These are phyloP conservation scores for Drusus annulatus DNA, from an alignment of 1,140 invertebrate genomes.

Conservation along the genomic window DNA sequence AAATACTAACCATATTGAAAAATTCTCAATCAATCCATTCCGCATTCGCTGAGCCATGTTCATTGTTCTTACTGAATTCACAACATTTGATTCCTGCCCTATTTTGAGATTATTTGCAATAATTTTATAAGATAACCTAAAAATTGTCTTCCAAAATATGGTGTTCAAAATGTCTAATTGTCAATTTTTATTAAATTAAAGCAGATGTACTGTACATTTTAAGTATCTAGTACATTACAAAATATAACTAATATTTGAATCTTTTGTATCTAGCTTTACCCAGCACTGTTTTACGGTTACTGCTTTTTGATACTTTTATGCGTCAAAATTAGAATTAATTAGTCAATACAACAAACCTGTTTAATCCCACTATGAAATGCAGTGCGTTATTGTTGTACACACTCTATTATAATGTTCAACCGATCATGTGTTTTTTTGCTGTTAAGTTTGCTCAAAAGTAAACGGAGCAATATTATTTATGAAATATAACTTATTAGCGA, in stretches of 20 bases:
- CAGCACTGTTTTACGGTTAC: not conserved
- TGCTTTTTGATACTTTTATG: slow-evolving; percentile 3
- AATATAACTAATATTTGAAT: not conserved
- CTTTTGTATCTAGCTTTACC: too few relatives aligned
- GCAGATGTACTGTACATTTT: not conserved
- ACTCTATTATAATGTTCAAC: not conserved
- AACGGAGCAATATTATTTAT: slow-evolving; percentile 34
- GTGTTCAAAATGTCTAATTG: not conserved
- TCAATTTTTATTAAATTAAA: not conserved
- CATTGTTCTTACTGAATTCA: too few relatives aligned
- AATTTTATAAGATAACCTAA: too few relatives aligned
- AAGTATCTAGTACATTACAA: not conserved
- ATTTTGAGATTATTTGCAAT: too few relatives aligned
- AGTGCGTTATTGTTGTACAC: slow-evolving; percentile 5
- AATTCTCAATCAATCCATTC: too few relatives aligned
- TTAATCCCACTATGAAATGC: slow-evolving; percentile 4
- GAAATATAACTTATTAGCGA: not conserved
- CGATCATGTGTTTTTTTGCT: slow-evolving; percentile 10
- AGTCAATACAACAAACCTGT: slow-evolving; percentile 1
- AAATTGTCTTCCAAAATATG: too few relatives aligned
- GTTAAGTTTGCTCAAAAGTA: slow-evolving; percentile 29
- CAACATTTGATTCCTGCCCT: too few relatives aligned
- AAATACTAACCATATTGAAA: not conserved
- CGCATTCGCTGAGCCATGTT: too few relatives aligned
- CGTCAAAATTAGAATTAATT: not conserved